Evolutionary conservation across 2,113 vertebrate genomes (phyloP), one percentile per base, ranked within the genome.

Genomic region (Lethenteron camtschaticum): DNA sequence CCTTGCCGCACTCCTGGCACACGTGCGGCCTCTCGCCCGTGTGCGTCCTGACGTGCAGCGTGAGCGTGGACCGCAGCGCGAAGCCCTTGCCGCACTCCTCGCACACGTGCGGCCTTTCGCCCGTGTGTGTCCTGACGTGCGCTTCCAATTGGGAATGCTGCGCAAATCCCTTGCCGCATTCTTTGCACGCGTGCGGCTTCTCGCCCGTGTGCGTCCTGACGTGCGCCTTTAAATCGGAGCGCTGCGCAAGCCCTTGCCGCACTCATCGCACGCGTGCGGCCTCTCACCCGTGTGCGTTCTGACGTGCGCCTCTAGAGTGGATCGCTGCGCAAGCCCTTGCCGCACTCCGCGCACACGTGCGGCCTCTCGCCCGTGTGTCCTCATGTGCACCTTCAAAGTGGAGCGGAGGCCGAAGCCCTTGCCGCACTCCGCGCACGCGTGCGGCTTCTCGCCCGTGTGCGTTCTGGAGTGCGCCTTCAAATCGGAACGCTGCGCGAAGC

Each of bases 151-250:
- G 86, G 1, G 87, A 86, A 70, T 88, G 74, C 73, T 88, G 87
- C 24, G 84, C 82, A 76, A 89, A 91, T 73, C 85, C 83, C 24
- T 89, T 88, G 68, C 83, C 81, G 74, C 88, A 94, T 71, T 85
- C 77, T 1, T 81, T 81, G 72, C 89, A 90, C 73, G 82, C 79
- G 75, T 87, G 90, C 10, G 63, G 63, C 71, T 83, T 81, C 3
- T 88, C 89, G 0, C 85, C 86, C 75, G 87, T 85, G 72, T 91
- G 89, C 73, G 83, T 89, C 69, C 86, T 87, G 70, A 86, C 88
- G 78, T 94, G 89, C 76, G 89, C 89, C 57, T 90, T 85, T 55
- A 90, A 75, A 75, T 86, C 91, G 56, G 87, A 88, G 1, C 87
- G 87, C 2, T 90, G 87, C 8, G 87, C 82, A 75, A 91, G 58